Conservation (phyloP, 2,888 invertebrate species). For the Drosophila falleni region DNA sequence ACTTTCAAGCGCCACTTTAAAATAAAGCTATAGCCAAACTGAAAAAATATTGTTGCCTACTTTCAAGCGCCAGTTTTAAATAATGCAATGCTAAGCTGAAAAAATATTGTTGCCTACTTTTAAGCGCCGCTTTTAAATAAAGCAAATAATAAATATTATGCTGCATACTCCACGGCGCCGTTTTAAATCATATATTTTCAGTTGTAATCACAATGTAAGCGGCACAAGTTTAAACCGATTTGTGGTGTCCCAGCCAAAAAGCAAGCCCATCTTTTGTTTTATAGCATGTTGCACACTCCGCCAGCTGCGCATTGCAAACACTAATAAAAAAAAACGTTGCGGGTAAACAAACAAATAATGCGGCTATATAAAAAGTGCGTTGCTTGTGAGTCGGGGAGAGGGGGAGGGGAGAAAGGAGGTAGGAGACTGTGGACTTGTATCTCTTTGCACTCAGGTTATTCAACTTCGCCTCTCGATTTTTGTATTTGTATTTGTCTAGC, state of each 20-base stretch:
- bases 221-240: conserved; percentile 20
- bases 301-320: conserved; percentile 2
- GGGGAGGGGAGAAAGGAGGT: neutral
- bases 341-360: conserved; percentile 63
- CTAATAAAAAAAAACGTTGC: conserved; percentile 17
- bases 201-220: conserved; percentile 11
- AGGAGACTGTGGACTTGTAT: conserved; percentile 13
- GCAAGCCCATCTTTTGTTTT: conserved; percentile 20
- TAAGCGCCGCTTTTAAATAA: neutral
- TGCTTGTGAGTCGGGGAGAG: conserved; percentile 1
- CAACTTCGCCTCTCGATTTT: conserved; percentile 54
- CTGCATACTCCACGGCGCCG: conserved; percentile 5
- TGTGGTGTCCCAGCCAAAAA: conserved; percentile 8
- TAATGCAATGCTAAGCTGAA: neutral
- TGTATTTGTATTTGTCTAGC: conserved; percentile 65
- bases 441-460: conserved; percentile 47
- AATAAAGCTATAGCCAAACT: neutral
- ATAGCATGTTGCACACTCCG: conserved; percentile 1
- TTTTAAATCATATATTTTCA: conserved; percentile 2
- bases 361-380: conserved; percentile 36
- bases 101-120: conserved; percentile 16
- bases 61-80: neutral
- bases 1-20: neutral
- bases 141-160: neutral
- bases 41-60: conserved; percentile 5